Evolutionary conservation across 1,140 invertebrate species (phyloP), one percentile per base, ranked within the genome.

Genomic region (Andrena cerasifolii): DNA sequence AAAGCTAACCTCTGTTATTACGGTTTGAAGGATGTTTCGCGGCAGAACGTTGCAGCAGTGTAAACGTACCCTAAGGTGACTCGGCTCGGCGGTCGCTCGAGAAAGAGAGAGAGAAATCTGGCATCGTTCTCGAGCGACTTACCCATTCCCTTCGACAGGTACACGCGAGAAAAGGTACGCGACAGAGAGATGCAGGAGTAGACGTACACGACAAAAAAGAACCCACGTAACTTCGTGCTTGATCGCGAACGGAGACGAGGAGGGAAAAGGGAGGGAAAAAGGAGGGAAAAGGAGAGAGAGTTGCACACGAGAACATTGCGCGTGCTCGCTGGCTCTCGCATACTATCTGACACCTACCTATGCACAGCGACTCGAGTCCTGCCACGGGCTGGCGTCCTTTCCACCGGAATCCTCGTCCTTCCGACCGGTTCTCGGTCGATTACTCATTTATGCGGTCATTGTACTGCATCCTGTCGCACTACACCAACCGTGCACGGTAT

Each of bases 301-400:
- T 36, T 26, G 51, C 53, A 74, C 70, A 40, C 63, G 36, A 59
- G 58, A 79, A 74, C 73, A 79, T 75, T 74, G 71, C 77, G 77
- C 77, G 77, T 79, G 77, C 77, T 74, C 59, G 61, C 24, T 49
- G 54, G 7, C 62, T 47, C 43, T 75, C 43, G 53, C 45, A 61
- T 62, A 75, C 73, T 68, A 61, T 78, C 51, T 21, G 45, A 79
- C 76, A 79, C 82, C 77, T 47, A 83, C 81, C 76, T 58, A 83
- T 67, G 45, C 51, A 62, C 80, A 59, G 59, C 31, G 56, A 49
- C 31, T 58, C 49, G 68, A 79, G 68, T 83, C 70, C 80, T 79
- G 62, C 36, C 43, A 56, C 67, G 47, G 43, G 18, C 59, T 66
- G 59, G 63, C 71, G 81, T 84, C 59, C 71, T 75, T 78, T 77